Conservation (phyloP, 2,113 vertebrate genomes). For the Aegithalos caudatus region DNA sequence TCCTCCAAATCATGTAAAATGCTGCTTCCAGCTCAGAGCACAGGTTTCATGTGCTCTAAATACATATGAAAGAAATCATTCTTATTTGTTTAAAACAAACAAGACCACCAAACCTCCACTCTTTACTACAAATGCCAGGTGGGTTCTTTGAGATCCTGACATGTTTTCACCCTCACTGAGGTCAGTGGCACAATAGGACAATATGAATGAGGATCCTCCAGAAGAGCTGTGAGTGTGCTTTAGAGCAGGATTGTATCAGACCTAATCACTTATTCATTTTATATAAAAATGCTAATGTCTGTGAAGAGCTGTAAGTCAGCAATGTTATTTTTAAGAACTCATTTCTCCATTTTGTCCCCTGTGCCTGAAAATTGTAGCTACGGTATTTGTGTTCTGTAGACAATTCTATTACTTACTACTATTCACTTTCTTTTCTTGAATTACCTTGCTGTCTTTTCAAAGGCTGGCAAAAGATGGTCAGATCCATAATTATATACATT, state of each 20-base stretch:
- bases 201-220: background rate
- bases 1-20: background rate
- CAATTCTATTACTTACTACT: background rate
- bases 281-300: background rate
- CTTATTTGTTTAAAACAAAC: background rate
- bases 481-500: background rate
- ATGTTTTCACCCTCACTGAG: background rate
- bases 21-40: background rate
- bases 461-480: background rate
- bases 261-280: background rate
- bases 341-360: background rate
- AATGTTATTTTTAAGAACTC: background rate
- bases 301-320: background rate
- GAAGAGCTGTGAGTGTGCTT: background rate
- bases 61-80: background rate
- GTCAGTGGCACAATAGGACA: background rate
- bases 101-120: background rate
- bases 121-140: background rate
- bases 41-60: background rate
- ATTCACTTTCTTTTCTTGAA: background rate
- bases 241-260: background rate
- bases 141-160: background rate
- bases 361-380: background rate
- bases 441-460: background rate
- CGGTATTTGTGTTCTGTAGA: background rate